A percentile compares a stretch with the other conserved stretches of the same genome.
These are phyloP conservation scores for Zaprionus taronus DNA, from an alignment of 1,140 invertebrate genomes.

Conservation along the genomic window DNA sequence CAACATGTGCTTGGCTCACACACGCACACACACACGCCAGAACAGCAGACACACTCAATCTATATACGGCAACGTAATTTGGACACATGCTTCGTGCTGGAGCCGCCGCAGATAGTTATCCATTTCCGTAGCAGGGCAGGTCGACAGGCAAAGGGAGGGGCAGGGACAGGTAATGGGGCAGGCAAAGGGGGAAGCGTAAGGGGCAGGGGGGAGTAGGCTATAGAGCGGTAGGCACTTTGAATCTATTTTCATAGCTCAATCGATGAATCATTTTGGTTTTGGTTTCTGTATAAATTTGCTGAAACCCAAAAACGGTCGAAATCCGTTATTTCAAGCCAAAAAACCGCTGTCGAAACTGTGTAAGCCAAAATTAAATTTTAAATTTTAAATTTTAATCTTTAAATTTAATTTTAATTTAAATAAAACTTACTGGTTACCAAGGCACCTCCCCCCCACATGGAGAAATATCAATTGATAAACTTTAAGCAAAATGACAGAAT, in stretches of 20 bases:
- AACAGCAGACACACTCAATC: background rate
- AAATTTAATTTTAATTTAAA: too few relatives aligned
- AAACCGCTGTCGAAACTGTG: background rate
- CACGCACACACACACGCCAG: background rate
- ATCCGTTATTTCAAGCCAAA: background rate
- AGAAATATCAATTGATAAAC: background rate
- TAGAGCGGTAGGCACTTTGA: background rate
- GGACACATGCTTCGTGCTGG: constrained; percentile 15
- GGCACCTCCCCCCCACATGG: too few relatives aligned
- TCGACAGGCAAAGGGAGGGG: background rate
- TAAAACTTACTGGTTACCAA: background rate
- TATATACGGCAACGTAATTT: constrained; percentile 15
- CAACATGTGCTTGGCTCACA: constrained; percentile 13
- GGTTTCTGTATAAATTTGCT: background rate
- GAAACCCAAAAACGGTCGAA: background rate
- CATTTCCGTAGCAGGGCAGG: background rate
- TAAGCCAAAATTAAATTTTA: too few relatives aligned
- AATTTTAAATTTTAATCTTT: too few relatives aligned
- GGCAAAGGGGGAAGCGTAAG: background rate
- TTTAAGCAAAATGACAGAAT: background rate
- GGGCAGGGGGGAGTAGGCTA: background rate
- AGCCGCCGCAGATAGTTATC: constrained; percentile 7
- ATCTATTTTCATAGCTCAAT: constrained; percentile 9
- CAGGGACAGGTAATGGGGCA: background rate
- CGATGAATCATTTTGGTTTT: constrained; percentile 5